A percentile compares a stretch with the other conserved stretches of the same genome.
Evolutionary conservation across 2,113 vertebrate species (phyloP).

Genomic region (Mystacornis crossleyi): DNA sequence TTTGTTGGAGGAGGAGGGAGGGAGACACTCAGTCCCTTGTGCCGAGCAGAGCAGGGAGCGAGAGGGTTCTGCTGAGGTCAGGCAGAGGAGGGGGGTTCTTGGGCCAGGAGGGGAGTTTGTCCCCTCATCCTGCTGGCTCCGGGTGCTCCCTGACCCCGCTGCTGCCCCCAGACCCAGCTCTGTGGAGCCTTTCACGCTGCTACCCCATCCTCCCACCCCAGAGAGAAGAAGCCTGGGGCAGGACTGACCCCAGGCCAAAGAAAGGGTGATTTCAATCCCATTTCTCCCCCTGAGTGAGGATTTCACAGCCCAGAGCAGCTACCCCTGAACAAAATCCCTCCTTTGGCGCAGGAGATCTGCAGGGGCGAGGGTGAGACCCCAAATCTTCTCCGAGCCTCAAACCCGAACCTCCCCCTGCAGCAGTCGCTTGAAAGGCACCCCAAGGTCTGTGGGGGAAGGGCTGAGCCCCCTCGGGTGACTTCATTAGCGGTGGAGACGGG

Average conservation of each 20-base stretch:
- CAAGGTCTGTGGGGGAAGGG: not conserved
- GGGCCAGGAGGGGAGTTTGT: not conserved
- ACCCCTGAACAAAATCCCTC: accelerated
- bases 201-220: not conserved
- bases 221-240: not conserved
- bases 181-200: not conserved
- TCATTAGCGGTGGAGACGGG: not conserved
- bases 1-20: conserved; percentile 57
- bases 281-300: not conserved
- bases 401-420: not conserved
- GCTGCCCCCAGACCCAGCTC: not conserved
- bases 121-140: not conserved
- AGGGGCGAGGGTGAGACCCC: not conserved
- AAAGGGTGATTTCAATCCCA: not conserved
- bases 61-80: not conserved
- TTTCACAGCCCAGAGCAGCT: not conserved
- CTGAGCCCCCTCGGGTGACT: not conserved
- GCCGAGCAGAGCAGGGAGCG: not conserved
- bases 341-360: not conserved
- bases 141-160: not conserved
- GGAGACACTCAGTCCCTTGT: conserved; percentile 74
- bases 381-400: not conserved
- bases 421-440: not conserved
- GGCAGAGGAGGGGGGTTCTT: not conserved
- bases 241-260: not conserved